These are phyloP conservation scores for Hydrocynus forskahlii DNA, from an alignment of 2,797 vertebrate genomes.

Conservation along the genomic window DNA sequence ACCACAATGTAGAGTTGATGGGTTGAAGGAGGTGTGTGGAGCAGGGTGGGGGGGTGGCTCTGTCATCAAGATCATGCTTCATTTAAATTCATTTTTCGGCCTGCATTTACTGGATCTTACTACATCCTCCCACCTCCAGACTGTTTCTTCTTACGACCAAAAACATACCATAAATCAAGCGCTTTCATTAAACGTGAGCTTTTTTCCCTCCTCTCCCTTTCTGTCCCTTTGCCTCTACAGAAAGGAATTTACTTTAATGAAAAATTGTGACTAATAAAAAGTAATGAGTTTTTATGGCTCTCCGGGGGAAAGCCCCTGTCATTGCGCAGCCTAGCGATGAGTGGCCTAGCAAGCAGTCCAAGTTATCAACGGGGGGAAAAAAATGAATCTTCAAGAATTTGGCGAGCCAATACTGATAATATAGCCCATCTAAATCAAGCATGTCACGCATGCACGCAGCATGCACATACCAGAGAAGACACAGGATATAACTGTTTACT, in stretches of 20 bases:
- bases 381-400: conserved; percentile 43
- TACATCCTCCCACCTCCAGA: not conserved
- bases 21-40: not conserved
- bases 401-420: conserved; percentile 21
- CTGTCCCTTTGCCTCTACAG: not conserved
- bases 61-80: not conserved
- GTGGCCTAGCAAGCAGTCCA: not conserved
- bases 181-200: not conserved
- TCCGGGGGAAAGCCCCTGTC: conserved; percentile 54
- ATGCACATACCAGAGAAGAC: conserved; percentile 14
- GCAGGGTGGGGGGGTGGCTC: not conserved
- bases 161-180: conserved; percentile 35
- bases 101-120: conserved; percentile 7
- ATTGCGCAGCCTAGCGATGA: conserved; percentile 21
- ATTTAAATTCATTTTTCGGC: not conserved
- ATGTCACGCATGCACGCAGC: conserved; percentile 13
- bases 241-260: conserved; percentile 65
- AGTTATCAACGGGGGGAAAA: not conserved
- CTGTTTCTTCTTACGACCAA: conserved; percentile 9
- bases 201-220: not conserved
- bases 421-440: conserved; percentile 21
- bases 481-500: conserved; percentile 24
- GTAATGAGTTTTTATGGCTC: conserved; percentile 74
- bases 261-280: conserved; percentile 73
- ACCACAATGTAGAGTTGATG: not conserved